phyloP scores from a whole-genome alignment of 30 jellyfish, hydroid and myxozoan species.

The Hydractinia echinata region DNA sequence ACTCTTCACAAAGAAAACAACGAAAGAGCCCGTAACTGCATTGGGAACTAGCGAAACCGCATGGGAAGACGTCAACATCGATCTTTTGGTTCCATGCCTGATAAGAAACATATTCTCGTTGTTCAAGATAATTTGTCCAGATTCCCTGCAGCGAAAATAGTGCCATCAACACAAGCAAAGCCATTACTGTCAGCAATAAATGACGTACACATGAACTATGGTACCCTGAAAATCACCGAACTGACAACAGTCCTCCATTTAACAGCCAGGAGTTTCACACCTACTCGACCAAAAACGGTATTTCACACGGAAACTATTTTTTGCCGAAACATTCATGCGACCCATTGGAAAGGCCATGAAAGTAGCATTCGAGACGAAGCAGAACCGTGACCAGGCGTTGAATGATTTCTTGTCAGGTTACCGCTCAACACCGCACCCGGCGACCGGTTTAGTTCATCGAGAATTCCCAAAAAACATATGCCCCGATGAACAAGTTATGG shows the following conservation, averaged over 20 bases:
- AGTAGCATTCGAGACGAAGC: constrained; percentile 11
- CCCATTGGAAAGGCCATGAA: constrained; percentile 27
- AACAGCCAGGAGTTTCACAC: not conserved
- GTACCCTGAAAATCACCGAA: not conserved
- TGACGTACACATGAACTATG: not conserved
- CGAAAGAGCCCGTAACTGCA: too few species aligned
- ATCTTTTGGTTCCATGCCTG: too few species aligned
- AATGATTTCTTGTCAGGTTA: not conserved
- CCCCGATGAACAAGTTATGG: not conserved
- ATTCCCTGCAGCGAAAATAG: too few species aligned
- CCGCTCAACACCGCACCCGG: not conserved
- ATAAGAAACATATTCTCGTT: too few species aligned
- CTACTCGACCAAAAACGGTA: not conserved
- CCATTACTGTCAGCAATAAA: not conserved
- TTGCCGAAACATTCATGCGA: constrained; percentile 12
- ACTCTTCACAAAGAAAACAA: too few species aligned
- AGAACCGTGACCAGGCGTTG: not conserved
- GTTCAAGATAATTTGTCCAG: too few species aligned
- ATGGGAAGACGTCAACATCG: too few species aligned
- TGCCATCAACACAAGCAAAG: constrained; percentile 28
- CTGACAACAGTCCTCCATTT: not conserved
- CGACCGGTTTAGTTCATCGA: not conserved
- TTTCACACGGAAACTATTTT: not conserved
- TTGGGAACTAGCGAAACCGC: too few species aligned
- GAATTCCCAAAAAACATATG: not conserved